phyloP scores from a whole-genome alignment of 2,797 vertebrate genomes.

The Periophthalmus magnuspinnatus region DNA sequence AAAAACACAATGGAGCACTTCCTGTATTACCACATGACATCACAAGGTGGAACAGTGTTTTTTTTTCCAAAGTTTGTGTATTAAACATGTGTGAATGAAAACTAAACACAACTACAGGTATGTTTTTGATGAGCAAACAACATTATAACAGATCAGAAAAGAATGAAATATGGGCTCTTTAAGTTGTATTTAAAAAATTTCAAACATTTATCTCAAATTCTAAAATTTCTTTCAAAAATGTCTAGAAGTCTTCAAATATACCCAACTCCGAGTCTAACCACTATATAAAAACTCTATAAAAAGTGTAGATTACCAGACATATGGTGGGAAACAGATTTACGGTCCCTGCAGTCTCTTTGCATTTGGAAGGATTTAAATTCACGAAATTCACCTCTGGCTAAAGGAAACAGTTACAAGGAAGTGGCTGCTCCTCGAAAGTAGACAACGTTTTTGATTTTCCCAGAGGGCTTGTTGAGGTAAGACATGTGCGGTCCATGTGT shows the following conservation, averaged over 20 bases:
- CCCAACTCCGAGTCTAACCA: neutral
- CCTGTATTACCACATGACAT: no score
- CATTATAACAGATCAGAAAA: no score
- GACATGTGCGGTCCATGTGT: slow-evolving; percentile 60
- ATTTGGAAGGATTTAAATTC: slow-evolving; percentile 59
- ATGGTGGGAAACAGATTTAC: slow-evolving; percentile 38
- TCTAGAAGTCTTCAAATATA: neutral
- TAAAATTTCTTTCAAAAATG: neutral
- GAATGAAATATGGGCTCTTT: no score
- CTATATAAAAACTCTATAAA: slow-evolving; percentile 1
- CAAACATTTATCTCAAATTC: neutral
- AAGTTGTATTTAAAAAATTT: no score
- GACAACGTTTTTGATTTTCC: neutral
- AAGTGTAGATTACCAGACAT: slow-evolving; percentile 39
- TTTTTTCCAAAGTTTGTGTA: no score
- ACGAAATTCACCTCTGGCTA: slow-evolving; percentile 50
- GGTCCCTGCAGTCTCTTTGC: slow-evolving; percentile 14
- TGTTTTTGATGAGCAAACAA: no score
- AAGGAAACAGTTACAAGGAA: slow-evolving; percentile 51
- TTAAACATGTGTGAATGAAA: no score
- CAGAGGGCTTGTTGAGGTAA: neutral
- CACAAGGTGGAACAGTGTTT: no score
- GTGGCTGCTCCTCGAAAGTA: slow-evolving; percentile 25
- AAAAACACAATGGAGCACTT: no score
- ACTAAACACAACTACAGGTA: no score